Percentiles rank a stretch among this genome's conserved stretches.
These are phyloP conservation scores for Pedetes capensis DNA, from an alignment of 2,113 vertebrate genomes.

Conservation along the genomic window DNA sequence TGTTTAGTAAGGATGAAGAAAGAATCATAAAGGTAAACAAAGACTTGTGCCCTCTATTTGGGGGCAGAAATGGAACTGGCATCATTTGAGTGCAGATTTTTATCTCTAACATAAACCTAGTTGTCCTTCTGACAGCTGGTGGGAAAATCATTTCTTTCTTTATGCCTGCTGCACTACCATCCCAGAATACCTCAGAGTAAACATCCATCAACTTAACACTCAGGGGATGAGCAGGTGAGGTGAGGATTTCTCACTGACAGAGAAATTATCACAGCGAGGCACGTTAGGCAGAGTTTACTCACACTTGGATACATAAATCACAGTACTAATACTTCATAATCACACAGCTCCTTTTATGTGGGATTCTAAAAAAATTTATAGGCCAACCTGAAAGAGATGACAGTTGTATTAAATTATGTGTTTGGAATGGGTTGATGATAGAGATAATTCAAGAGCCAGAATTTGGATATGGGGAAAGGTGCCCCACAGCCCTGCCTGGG, in stretches of 20 bases:
- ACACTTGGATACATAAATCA: constrained; percentile 19
- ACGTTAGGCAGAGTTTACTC: background rate
- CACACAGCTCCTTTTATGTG: background rate
- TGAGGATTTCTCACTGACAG: constrained; percentile 26
- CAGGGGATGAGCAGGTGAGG: background rate
- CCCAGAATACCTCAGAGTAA: background rate
- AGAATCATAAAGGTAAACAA: background rate
- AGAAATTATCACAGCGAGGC: background rate
- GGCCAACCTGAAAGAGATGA: background rate
- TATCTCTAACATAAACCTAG: background rate
- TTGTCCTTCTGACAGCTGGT: background rate
- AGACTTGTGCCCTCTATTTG: background rate
- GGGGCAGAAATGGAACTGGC: background rate
- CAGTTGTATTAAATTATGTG: background rate
- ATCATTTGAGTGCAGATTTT: constrained; percentile 23
- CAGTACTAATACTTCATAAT: background rate
- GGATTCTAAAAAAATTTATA: background rate
- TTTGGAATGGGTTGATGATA: background rate
- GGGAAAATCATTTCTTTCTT: background rate
- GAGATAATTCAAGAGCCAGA: background rate
- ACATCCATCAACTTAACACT: background rate
- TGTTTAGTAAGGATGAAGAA: background rate
- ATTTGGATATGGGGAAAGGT: background rate
- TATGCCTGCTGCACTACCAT: background rate
- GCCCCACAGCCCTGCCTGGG: background rate